Evolutionary conservation across 2,113 vertebrate species (phyloP).

Genomic region (Rhegmatorhina hoffmannsi): DNA sequence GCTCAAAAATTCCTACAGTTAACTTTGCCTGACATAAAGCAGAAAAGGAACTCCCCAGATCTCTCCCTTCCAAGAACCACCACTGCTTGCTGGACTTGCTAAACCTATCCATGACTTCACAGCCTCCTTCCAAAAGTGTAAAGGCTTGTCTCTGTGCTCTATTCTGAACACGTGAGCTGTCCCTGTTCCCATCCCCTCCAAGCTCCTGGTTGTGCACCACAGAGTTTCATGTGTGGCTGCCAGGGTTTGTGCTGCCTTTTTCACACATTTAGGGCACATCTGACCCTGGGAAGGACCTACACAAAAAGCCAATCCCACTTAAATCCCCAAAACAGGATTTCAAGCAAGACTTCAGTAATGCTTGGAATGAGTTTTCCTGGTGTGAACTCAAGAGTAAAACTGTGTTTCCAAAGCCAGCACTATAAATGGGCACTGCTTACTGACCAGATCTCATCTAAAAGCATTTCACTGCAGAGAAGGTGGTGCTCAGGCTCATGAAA

Average conservation of each 20-base stretch:
- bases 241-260: rapidly evolving
- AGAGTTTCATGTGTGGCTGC: background rate
- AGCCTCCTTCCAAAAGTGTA: background rate
- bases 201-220: background rate
- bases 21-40: background rate
- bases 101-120: background rate
- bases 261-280: background rate
- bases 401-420: background rate
- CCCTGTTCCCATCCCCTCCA: background rate
- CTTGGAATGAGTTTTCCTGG: background rate
- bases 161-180: background rate
- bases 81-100: background rate
- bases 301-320: background rate
- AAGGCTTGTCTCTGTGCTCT: background rate
- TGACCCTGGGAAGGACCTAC: background rate
- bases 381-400: background rate
- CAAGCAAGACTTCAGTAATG: background rate
- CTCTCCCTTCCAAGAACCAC: background rate
- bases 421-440: background rate
- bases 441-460: background rate
- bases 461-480: background rate
- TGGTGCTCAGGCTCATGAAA: background rate
- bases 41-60: background rate
- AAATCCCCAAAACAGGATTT: background rate
- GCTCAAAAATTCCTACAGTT: background rate